Evolutionary conservation across 1,140 invertebrate genomes (phyloP), one percentile per base, ranked within the genome.

Genomic region (Dendrolimus punctatus): DNA sequence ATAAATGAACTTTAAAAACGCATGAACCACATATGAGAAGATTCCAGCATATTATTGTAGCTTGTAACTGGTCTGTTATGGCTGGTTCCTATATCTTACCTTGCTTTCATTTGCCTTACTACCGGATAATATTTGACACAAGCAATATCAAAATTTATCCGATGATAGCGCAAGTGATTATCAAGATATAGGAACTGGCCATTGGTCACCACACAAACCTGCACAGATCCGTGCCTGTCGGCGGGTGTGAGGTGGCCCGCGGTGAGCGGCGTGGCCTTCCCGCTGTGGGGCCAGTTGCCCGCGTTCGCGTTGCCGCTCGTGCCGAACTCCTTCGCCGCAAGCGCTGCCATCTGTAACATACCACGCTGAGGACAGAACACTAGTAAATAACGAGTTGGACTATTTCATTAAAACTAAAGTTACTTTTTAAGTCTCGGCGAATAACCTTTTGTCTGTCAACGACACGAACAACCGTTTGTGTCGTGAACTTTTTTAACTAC

Each of bases 221-320:
- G 95, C 71, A 96, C 95, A 79, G 95, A 96, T 85, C 96, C 96
- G 88, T 97, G 95, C 86, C 96, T 92, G 90, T 97, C 95, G 76
- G 95, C 95, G 69, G 96, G 95, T 64, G 95, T 96, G 74, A 97
- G 91, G 87, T 93, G 92, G 68, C 93, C 91, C 67, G 93, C 90
- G 80, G 91, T 87, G 75, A 89, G 85, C 55, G 89, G 89, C 55
- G 87, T 88, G 59, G 90, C 78, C 82, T 90, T 89, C n/a, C 83
- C 83, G 54, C 83, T 84, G 55, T 81, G 80, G 2, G 83, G 83
- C 83, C 83, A 85, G 60, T 81, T 81, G 50, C 76, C 80, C 6
- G 78, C 75, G 56, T 79, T 81, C 81, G 90, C 87, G 75, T 90
- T 90, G 72, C 92, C 89, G 68, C 90, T 85, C 53, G 90, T 89